Conservation (phyloP, 1,140 invertebrate species). For the Aphaenogaster floridana region DNA sequence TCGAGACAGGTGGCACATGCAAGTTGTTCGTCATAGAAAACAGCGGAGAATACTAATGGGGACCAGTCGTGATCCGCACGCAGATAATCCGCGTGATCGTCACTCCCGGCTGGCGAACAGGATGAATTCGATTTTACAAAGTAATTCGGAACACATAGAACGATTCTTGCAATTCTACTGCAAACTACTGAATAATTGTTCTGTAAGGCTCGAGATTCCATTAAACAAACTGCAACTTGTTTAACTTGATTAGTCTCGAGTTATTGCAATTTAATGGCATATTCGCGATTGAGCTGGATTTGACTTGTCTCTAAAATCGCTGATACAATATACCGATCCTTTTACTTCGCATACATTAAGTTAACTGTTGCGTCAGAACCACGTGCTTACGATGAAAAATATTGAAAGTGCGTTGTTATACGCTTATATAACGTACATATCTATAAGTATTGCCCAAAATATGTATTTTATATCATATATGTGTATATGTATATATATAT, state of each 20-base stretch:
- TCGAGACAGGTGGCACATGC: constrained; percentile 14
- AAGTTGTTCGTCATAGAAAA: constrained; percentile 68
- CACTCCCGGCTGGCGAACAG: constrained; percentile 36
- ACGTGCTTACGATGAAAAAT: constrained; percentile 75
- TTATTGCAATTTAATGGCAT: constrained; percentile 3
- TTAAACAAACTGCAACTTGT: not conserved
- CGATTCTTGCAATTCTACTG: not conserved
- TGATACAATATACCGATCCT: not conserved
- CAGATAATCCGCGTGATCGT: constrained; percentile 64
- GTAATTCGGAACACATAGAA: not conserved
- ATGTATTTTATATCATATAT: constrained; percentile 69
- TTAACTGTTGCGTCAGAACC: constrained; percentile 39
- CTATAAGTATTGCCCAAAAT: constrained; percentile 78
- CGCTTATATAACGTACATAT: constrained; percentile 71
- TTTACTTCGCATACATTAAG: not conserved
- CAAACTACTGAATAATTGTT: not conserved
- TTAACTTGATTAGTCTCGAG: not conserved
- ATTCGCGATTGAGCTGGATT: not conserved
- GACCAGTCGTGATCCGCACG: constrained; percentile 76
- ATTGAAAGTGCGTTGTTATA: constrained; percentile 77
- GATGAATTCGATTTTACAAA: not conserved
- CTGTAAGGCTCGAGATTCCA: not conserved
- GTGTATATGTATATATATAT: not conserved
- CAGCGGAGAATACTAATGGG: constrained; percentile 78
- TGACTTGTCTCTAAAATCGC: not conserved